These are phyloP conservation scores for Podilymbus podiceps DNA, from an alignment of 2,113 vertebrate species.

Conservation along the genomic window DNA sequence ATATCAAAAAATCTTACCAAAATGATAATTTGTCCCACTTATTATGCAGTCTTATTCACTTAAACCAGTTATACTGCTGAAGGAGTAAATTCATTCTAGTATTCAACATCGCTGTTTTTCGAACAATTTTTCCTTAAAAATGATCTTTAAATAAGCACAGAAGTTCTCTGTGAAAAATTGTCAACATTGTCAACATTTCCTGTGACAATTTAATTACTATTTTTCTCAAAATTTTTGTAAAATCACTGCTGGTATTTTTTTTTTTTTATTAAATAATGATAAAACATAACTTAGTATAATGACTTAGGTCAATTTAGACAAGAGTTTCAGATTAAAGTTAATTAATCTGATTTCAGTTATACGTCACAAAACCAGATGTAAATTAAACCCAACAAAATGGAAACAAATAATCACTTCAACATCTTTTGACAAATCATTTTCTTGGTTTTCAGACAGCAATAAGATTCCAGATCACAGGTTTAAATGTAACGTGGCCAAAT, in stretches of 20 bases:
- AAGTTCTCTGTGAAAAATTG: background rate
- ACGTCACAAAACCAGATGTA: background rate
- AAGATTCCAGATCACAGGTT: background rate
- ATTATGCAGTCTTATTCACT: background rate
- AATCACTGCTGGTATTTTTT: background rate
- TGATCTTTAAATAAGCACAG: background rate
- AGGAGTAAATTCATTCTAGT: background rate
- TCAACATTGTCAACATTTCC: background rate
- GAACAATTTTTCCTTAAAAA: background rate
- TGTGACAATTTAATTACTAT: background rate
- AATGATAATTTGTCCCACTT: background rate
- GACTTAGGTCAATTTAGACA: background rate
- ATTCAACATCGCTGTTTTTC: background rate
- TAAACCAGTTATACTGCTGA: background rate
- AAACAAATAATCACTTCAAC: background rate
- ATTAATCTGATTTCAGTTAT: background rate
- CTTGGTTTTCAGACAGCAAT: background rate
- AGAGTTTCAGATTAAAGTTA: background rate
- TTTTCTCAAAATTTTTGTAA: background rate
- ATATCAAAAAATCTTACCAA: background rate
- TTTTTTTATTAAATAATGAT: background rate
- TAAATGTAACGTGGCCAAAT: background rate
- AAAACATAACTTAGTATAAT: background rate
- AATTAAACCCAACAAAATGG: background rate
- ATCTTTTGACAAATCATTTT: background rate